A percentile compares a stretch with the other conserved stretches of the same genome.
Evolutionary conservation across 2,797 vertebrate genomes (phyloP).

Genomic region (Megalops cyprinoides): DNA sequence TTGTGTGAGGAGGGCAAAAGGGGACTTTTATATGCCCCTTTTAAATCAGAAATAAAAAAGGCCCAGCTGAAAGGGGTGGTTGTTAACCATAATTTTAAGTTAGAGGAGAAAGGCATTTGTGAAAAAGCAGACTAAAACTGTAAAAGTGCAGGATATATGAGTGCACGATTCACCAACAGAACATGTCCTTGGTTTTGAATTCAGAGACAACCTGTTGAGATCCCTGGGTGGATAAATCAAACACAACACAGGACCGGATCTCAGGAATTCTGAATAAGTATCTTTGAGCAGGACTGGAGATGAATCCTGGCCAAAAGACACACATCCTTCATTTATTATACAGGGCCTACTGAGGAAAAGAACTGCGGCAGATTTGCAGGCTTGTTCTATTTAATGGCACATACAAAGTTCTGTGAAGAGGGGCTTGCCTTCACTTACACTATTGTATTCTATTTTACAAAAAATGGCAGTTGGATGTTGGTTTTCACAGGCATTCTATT

Average conservation of each 20-base stretch:
- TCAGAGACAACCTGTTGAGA: constrained; percentile 25
- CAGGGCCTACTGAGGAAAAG: not conserved
- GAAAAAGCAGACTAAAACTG: not conserved
- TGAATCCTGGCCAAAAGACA: constrained; percentile 36
- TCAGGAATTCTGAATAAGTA: constrained; percentile 26
- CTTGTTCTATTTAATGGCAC: not conserved
- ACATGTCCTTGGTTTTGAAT: constrained; percentile 31
- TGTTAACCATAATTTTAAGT: constrained; percentile 19
- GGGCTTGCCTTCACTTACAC: constrained; percentile 33
- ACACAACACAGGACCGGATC: constrained; percentile 21
- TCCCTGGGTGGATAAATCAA: constrained; percentile 43
- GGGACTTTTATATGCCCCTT: constrained; percentile 17
- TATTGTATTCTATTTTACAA: constrained; percentile 32
- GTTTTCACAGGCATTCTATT: not conserved
- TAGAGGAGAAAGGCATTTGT: not conserved
- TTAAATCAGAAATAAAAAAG: not conserved
- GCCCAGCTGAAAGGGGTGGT: not conserved
- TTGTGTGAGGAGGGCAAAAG: not conserved
- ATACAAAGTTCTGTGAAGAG: constrained; percentile 10
- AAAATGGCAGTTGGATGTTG: constrained; percentile 31
- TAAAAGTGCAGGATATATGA: not conserved
- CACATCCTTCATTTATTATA: constrained; percentile 6
- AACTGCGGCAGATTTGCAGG: not conserved
- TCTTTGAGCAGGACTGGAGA: constrained; percentile 21
- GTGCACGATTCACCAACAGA: not conserved